These are phyloP conservation scores for Pachyuromys duprasi DNA, from an alignment of 2,797 vertebrate species.

Conservation along the genomic window DNA sequence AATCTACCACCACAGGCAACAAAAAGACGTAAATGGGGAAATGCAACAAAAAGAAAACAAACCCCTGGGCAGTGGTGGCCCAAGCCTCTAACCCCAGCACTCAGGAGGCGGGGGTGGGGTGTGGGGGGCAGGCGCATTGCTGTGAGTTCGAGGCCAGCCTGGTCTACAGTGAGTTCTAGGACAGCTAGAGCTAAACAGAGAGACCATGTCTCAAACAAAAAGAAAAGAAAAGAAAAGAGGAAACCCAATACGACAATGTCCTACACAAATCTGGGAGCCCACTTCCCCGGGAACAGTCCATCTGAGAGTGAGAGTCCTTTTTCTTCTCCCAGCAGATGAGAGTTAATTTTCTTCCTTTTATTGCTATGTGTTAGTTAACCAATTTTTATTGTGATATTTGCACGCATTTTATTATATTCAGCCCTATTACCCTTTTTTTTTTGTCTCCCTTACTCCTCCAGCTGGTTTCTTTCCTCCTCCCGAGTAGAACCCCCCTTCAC, in stretches of 20 bases:
- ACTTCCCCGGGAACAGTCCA: background rate
- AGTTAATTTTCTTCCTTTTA: background rate
- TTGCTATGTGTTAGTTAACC: background rate
- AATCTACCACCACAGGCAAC: background rate
- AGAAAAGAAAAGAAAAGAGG: too few species aligned
- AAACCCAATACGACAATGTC: background rate
- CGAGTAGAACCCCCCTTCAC: background rate
- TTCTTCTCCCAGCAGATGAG: background rate
- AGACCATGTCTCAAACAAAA: too few species aligned
- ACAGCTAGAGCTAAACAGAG: too few species aligned
- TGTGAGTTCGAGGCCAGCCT: too few species aligned
- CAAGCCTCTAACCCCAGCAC: too few species aligned
- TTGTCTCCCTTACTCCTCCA: background rate
- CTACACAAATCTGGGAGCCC: background rate
- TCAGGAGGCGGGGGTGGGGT: too few species aligned
- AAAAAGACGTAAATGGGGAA: background rate
- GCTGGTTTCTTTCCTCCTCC: background rate
- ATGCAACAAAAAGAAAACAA: background rate
- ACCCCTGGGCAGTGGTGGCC: background rate
- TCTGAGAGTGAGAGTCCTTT: constrained; percentile 38
- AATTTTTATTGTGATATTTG: background rate
- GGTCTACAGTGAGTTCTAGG: too few species aligned
- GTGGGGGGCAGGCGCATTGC: too few species aligned
- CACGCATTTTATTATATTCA: background rate
- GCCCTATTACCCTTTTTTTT: background rate